phyloP scores from a whole-genome alignment of 2,113 vertebrate genomes.

The Phalacrocorax pelagicus region DNA sequence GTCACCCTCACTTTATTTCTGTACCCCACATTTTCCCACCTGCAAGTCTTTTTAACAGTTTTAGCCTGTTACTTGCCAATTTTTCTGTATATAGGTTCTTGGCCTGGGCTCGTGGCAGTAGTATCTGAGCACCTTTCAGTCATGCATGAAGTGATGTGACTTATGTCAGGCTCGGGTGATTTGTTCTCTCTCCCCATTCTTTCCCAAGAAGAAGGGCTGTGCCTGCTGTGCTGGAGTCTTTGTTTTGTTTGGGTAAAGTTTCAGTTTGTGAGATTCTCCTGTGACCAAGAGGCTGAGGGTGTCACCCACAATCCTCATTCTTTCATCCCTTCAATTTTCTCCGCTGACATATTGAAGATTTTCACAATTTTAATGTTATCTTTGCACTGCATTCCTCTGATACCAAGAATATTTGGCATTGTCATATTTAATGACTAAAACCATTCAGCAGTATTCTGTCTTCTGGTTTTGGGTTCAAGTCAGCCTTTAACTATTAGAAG shows the following conservation, averaged over 20 bases:
- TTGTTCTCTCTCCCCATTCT: constrained; percentile 42
- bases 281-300: background rate
- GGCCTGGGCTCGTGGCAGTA: background rate
- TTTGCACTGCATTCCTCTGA: background rate
- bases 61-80: background rate
- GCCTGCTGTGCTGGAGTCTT: constrained; percentile 32
- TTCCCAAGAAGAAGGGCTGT: background rate
- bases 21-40: background rate
- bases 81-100: background rate
- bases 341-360: background rate
- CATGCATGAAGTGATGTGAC: constrained; percentile 47
- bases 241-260: constrained; percentile 43
- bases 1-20: background rate
- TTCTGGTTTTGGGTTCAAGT: background rate
- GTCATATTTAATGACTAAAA: background rate
- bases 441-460: background rate
- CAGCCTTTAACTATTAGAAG: background rate
- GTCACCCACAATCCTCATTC: background rate
- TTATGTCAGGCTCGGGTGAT: constrained; percentile 16
- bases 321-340: background rate
- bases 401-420: constrained; percentile 1
- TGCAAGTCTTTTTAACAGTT: background rate
- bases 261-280: constrained; percentile 1
- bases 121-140: constrained; percentile 51
- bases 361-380: constrained; percentile 26